Conservation (phyloP, 2,888 invertebrate genomes). For the Buathra laborator region DNA sequence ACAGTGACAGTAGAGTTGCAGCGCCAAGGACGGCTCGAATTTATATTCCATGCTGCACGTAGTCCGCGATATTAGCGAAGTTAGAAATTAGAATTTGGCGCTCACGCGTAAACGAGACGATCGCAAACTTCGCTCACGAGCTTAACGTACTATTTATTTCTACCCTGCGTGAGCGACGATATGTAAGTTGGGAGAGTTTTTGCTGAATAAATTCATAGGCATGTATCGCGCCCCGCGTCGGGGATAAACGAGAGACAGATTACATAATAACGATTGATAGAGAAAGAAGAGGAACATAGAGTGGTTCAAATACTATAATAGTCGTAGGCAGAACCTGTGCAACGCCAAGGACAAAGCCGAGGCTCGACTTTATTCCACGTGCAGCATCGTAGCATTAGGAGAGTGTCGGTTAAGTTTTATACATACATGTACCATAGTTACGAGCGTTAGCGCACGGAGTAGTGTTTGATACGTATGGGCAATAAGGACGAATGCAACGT, state of each 20-base stretch:
- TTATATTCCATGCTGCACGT: conserved; percentile 4
- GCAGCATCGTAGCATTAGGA: conserved; percentile 10
- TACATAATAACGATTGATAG: conserved; percentile 6
- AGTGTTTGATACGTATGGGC: conserved; percentile 61
- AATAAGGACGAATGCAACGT: conserved; percentile 71
- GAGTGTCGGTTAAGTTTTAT: conserved; percentile 17
- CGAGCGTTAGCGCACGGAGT: not conserved
- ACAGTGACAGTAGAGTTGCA: conserved; percentile 12
- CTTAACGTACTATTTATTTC: not conserved
- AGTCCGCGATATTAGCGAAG: not conserved
- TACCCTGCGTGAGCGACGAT: not conserved
- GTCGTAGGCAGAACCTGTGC: conserved; percentile 23
- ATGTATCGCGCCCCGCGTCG: too few relatives aligned
- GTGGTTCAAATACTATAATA: conserved; percentile 22
- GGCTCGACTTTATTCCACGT: conserved; percentile 25
- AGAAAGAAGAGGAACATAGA: conserved; percentile 14
- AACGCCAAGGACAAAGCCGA: conserved; percentile 40
- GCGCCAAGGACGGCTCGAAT: conserved; percentile 29
- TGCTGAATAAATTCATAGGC: conserved; percentile 3
- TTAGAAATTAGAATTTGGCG: conserved; percentile 1
- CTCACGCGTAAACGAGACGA: not conserved
- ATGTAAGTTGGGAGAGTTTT: not conserved
- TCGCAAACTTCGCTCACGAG: not conserved
- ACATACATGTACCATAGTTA: conserved; percentile 8
- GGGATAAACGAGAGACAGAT: not conserved